phyloP scores from a whole-genome alignment of 2,888 invertebrate species.

The Cacoxenus indagator region DNA sequence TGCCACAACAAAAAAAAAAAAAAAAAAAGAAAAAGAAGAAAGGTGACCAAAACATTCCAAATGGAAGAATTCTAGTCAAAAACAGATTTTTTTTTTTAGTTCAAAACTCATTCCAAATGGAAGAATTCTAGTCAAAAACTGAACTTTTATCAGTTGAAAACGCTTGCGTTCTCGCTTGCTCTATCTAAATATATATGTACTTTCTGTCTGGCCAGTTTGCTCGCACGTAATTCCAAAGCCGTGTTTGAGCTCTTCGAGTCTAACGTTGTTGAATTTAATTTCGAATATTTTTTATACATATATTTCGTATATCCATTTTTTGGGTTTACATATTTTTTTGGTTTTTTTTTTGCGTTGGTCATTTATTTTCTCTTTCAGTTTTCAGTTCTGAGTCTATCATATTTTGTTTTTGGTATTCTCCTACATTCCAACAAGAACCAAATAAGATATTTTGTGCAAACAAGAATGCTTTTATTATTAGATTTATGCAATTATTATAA shows the following conservation, averaged over 20 bases:
- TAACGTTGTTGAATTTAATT: not conserved
- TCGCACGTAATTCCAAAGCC: no score
- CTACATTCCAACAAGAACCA: not conserved
- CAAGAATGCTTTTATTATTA: slow-evolving; percentile 21
- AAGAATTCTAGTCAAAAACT: not conserved
- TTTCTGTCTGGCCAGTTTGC: not conserved
- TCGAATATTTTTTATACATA: slow-evolving; percentile 15
- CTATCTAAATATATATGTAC: no score
- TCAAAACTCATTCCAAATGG: not conserved
- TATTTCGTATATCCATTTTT: slow-evolving; percentile 16
- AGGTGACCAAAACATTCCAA: no score
- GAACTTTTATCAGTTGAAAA: no score
- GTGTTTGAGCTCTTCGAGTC: no score
- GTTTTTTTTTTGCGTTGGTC: slow-evolving; percentile 45
- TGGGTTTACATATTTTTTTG: not conserved
- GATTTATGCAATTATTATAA: slow-evolving; percentile 9
- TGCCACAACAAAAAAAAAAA: not conserved
- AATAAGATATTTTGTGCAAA: slow-evolving; percentile 11
- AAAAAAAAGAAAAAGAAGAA: not conserved
- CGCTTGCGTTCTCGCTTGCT: no score
- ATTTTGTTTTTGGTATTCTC: slow-evolving; percentile 35
- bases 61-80: no score
- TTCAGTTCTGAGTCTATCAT: not conserved
- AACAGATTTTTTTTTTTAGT: not conserved
- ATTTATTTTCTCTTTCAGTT: slow-evolving; percentile 33